Base-by-base conservation (phyloP, 2,888 invertebrate genomes). In the Geophilus truncorum region DNA sequence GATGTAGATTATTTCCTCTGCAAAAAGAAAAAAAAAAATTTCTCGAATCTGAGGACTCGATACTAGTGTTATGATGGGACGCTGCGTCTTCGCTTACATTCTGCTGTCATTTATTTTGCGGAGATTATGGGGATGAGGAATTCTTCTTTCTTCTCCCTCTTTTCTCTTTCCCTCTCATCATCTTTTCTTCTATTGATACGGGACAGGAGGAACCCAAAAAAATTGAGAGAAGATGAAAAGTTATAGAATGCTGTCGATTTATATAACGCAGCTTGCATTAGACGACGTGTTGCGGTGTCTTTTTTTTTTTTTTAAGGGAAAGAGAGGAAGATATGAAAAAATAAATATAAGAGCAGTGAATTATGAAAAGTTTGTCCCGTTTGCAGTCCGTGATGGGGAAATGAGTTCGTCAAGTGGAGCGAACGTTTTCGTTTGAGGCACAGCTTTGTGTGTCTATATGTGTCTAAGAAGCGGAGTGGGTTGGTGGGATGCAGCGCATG, bases 321-420 rank as follows among this genome's bases (percentile, higher is more conserved):
- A n/a, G n/a, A n/a, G n/a, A n/a, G n/a, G n/a, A n/a, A n/a, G 7
- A 6, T 25, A 70, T 28, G 28, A 28, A 51, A n/a, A n/a, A 51
- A 70, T 70, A 70, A 70, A 70, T 70, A 70, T 28, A 70, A 25
- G 70, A 70, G 70, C 70, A 28, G 25, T 70, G 70, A 70, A 70
- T 70, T 70, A 70, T 70, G 70, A 70, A 70, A 70, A 70, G 70
- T 70, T 70, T 70, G 70, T 70, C 70, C 70, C 28, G 70, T 70
- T 70, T 10, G 70, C 70, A 70, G 70, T 28, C 70, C 70, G 70
- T 51, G 76, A 28, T 32, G 30, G 32, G 76, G 32, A 77, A 77
- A 77, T 77, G 77, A 77, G 78, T 78, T 45, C 45, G 78, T 78
- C 40, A 78, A 78, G 45, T 40, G 78, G 40, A 78, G 45, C 78